Conservation (phyloP, 2,797 vertebrate species). For the Selene dorsalis region DNA sequence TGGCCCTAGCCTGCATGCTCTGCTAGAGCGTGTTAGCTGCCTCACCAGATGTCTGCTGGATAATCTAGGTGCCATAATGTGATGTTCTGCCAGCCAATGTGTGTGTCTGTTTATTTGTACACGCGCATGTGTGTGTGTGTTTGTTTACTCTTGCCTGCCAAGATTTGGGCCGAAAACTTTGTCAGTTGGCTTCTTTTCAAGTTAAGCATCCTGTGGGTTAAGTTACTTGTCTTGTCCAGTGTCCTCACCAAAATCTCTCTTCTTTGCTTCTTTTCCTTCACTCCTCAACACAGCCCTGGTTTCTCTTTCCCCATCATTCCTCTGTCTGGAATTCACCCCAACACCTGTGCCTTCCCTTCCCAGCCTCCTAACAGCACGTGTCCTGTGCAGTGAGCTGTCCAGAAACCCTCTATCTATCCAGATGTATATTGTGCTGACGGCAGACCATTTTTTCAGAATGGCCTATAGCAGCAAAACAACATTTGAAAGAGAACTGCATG, state of each 20-base stretch:
- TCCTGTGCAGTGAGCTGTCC: slow-evolving; percentile 42
- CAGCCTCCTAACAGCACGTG: slow-evolving; percentile 36
- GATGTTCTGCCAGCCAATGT: slow-evolving; percentile 65
- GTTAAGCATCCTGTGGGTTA: slow-evolving; percentile 30
- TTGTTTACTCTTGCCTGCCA: slow-evolving; percentile 47
- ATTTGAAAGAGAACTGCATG: neutral
- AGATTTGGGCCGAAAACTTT: slow-evolving; percentile 45
- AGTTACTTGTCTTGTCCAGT: neutral
- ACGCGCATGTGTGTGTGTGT: slow-evolving; percentile 20
- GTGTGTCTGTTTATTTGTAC: slow-evolving; percentile 33
- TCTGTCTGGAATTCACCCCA: slow-evolving; percentile 61
- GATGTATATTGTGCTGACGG: slow-evolving; percentile 26
- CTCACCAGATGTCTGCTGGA: slow-evolving; percentile 80
- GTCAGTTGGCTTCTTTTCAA: slow-evolving; percentile 52
- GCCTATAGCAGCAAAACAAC: slow-evolving; percentile 1
- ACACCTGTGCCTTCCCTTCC: slow-evolving; percentile 64
- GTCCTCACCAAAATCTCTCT: neutral
- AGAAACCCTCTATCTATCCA: slow-evolving; percentile 36
- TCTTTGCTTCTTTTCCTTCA: neutral
- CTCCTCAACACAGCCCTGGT: slow-evolving; percentile 16
- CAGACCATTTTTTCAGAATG: slow-evolving; percentile 33
- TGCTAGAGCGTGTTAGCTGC: slow-evolving; percentile 68
- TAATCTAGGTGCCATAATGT: slow-evolving; percentile 72
- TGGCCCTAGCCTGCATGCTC: slow-evolving; percentile 62
- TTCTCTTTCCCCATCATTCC: slow-evolving; percentile 1